A percentile compares a stretch with the other conserved stretches of the same genome.
Conservation (phyloP, 23 tunicate species). For the Corella eumyota region DNA sequence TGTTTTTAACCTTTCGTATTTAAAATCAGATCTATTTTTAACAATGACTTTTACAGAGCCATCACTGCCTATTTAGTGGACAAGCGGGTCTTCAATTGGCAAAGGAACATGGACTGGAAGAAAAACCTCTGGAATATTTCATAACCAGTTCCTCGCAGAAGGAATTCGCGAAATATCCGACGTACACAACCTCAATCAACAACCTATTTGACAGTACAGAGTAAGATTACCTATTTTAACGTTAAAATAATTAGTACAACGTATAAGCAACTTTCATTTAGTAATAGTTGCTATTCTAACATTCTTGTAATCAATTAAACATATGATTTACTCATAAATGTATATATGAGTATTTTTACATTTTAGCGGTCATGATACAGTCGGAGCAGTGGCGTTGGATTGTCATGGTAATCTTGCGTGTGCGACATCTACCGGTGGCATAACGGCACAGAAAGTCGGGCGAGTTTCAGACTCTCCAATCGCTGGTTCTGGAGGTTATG, state of each 20-base stretch:
- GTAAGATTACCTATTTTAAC: too few species aligned
- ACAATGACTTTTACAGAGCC: too few species aligned
- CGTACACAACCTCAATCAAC: too few species aligned
- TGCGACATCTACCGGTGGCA: constrained; percentile 80
- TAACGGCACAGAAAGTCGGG: constrained; percentile 26
- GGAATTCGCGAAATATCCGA: constrained; percentile 15
- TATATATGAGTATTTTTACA: too few species aligned
- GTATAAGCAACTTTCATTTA: too few species aligned
- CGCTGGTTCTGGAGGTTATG: constrained; percentile 53
- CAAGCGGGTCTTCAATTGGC: constrained; percentile 33
- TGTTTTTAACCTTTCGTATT: too few species aligned
- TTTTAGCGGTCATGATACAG: constrained; percentile 61
- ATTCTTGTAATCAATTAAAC: too few species aligned
- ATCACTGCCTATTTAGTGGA: constrained; percentile 32
- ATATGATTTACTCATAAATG: too few species aligned
- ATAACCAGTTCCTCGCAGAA: constrained; percentile 14
- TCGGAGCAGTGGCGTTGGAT: constrained; percentile 79
- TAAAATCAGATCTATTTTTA: too few species aligned
- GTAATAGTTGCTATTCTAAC: too few species aligned
- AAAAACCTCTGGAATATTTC: constrained; percentile 37
- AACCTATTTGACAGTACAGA: too few species aligned
- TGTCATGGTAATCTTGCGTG: constrained; percentile 54
- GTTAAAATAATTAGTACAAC: too few species aligned
- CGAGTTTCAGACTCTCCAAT: constrained; percentile 56
- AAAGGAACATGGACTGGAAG: constrained; percentile 26